Base-by-base conservation (phyloP, 2,888 invertebrate species). In the Xestia sexstrigata region DNA sequence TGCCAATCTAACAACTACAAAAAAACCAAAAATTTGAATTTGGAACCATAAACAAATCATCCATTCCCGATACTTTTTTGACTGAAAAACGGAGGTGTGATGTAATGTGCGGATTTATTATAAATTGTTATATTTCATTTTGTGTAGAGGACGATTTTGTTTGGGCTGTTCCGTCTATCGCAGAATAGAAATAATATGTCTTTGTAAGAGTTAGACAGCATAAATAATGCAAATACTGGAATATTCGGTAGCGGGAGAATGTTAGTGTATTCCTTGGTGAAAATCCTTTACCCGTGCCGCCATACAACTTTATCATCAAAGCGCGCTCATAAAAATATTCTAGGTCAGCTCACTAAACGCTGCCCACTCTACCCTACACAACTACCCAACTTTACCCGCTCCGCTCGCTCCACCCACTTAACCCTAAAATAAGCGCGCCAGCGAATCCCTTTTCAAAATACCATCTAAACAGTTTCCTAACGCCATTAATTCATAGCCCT, bases 371-470 rank as follows among this genome's bases (percentile, higher is more conserved):
- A 30, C 58, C 68, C 52, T 23, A 47, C 70, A 62, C 76, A 66
- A 80, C 81, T 79, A 52, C 66, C 82, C 62, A 63, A 68, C 39
- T 42, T 82, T n/a, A 26, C 23, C 58, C 52, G 15, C 66, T 30
- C 66, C 70, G 11, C 23, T 49, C 52, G 15, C 66, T 30, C 66
- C 70, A 8, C 66, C 71, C 72, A n/a, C 72, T 82, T 75, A 75
- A 82, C 83, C 78, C 83, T 65, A 75, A 82, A 85, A 85, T 81
- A 74, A 65, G 68, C 85, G 65, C 39, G 52, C 62, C 52, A 74
- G 79, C 63, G 68, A 82, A 84, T 82, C 76, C 82, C 82, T 82
- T 82, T 82, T 84, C 85, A 70, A 82, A 82, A 73, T 74, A 67
- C 74, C 60, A 70, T 75, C 78, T 74, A 67, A 83, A 82, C 82